Conservation (phyloP, 2,888 invertebrate genomes). For the Perdita meconis region DNA sequence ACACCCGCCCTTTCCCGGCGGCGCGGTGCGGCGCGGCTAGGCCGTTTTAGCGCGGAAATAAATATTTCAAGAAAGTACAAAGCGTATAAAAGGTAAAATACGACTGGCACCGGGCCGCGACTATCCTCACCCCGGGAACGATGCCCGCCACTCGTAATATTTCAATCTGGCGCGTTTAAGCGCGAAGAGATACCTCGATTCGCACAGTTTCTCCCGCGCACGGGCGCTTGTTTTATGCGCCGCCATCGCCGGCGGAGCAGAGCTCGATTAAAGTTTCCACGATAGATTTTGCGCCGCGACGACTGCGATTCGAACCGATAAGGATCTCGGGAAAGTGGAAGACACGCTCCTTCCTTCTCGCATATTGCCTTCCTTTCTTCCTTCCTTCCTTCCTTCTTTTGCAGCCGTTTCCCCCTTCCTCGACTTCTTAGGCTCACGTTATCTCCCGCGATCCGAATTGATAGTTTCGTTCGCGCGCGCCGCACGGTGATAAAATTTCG, state of each 20-base stretch:
- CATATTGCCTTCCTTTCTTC: constrained; percentile 24
- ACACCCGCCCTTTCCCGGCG: neutral
- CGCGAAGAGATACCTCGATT: constrained; percentile 29
- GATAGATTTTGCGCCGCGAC: constrained; percentile 58
- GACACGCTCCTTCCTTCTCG: constrained; percentile 10
- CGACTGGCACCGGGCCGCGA: constrained; percentile 21
- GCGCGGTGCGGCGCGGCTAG: constrained; percentile 6
- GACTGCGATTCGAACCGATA: constrained; percentile 54
- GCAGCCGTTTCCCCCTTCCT: constrained; percentile 20
- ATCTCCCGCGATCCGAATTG: constrained; percentile 62
- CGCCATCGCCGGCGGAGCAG: neutral
- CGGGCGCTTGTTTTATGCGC: constrained; percentile 38
- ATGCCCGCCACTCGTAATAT: constrained; percentile 51
- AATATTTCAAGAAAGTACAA: constrained; percentile 55
- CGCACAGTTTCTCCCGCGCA: constrained; percentile 22
- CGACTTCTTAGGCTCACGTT: constrained; percentile 30
- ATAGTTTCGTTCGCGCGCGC: constrained; percentile 52
- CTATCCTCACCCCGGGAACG: constrained; percentile 24
- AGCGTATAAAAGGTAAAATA: constrained; percentile 63
- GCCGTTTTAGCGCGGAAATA: constrained; percentile 46
- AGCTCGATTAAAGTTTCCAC: constrained; percentile 63
- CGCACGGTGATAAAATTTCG: constrained; percentile 58
- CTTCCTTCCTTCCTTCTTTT: constrained; percentile 1
- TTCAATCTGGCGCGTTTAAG: constrained; percentile 49
- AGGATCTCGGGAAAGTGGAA: constrained; percentile 59